Evolutionary conservation across 2,797 vertebrate genomes (phyloP), one percentile per base, ranked within the genome.

Genomic region (Dicrostonyx torquatus): DNA sequence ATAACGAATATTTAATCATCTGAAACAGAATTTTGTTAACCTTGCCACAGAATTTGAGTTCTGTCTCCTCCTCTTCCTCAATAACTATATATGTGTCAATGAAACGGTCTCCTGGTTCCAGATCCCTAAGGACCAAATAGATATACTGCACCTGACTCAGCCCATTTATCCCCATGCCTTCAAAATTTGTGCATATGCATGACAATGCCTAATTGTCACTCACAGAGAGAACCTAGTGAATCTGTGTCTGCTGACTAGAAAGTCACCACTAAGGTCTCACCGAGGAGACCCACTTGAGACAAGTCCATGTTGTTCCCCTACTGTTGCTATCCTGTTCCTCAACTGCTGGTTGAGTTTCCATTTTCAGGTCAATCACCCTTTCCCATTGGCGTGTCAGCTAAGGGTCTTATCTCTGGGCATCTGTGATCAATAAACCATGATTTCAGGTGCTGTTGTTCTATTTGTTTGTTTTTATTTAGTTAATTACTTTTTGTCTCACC

Each of bases 281-380:
- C 2, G 5, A 22, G 11, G 0, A 90, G 14, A 86, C 29, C 6
- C 62, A 9, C 31, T 58, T 78, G 14, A 34, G 18, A 26, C 50
- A 40, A 4, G 0, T 7, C 14, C 43, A 50, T 50, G 11, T 7
- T 34, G 9, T 29, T 70, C 18, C 15, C n/a, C 8, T 24, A 20
- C 3, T 9, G 2, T 70, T 11, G 9, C 6, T 17, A 29, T 17
- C 14, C 37, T 11, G 0, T 5, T 76, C 2, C 15, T 31, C 13
- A 26, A 8, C 4, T 50, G 53, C 7, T 6, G 8, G 12, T 18
- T 29, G 17, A 40, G 6, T 26, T n/a, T 53, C 0, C 5, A 12
- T 7, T 5, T 12, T 22, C 6, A 76, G 14, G 4, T 20, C 14
- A 11, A 7, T 34, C 1, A 78, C 6, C 20, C 6, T 31, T 73